phyloP scores from a whole-genome alignment of 2,888 invertebrate genomes.

The Slavum lentiscoides region DNA sequence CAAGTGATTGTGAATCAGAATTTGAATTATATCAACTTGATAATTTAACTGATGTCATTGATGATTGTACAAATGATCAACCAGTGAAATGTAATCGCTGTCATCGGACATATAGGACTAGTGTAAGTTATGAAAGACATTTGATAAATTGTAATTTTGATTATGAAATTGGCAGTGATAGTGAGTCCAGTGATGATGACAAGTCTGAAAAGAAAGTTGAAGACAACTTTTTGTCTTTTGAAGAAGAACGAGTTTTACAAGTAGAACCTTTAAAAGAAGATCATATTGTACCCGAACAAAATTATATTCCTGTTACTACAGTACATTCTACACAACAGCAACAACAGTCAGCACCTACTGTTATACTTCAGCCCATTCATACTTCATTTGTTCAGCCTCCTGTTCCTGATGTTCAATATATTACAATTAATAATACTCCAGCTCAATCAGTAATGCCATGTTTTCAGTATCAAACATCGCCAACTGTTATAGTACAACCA shows the following conservation, averaged over 20 bases:
- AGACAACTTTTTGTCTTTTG: conserved; percentile 13
- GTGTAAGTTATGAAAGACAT: conserved; percentile 79
- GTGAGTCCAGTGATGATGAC: conserved; percentile 68
- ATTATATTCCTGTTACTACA: conserved; percentile 18
- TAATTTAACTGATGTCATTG: conserved; percentile 55
- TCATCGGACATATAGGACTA: conserved; percentile 82
- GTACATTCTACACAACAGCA: conserved; percentile 8
- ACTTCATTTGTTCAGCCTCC: conserved; percentile 38
- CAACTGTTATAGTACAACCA: conserved; percentile 46
- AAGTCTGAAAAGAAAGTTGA: conserved; percentile 46
- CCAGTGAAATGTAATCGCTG: conserved; percentile 86
- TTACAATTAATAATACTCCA: conserved; percentile 42
- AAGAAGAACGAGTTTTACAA: conserved; percentile 27
- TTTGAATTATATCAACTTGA: conserved; percentile 42
- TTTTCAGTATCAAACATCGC: conserved; percentile 42
- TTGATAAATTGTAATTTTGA: conserved; percentile 70
- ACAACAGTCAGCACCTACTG: conserved; percentile 21
- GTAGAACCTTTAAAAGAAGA: conserved; percentile 30
- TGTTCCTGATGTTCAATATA: conserved; percentile 43
- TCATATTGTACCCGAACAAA: conserved; percentile 19
- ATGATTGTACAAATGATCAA: conserved; percentile 66
- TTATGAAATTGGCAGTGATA: conserved; percentile 64
- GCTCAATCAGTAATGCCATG: conserved; percentile 43
- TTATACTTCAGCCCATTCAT: conserved; percentile 38
- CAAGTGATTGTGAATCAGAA: conserved; percentile 42